phyloP scores from a whole-genome alignment of 2,113 vertebrate species.

The Eulemur rufifrons region DNA sequence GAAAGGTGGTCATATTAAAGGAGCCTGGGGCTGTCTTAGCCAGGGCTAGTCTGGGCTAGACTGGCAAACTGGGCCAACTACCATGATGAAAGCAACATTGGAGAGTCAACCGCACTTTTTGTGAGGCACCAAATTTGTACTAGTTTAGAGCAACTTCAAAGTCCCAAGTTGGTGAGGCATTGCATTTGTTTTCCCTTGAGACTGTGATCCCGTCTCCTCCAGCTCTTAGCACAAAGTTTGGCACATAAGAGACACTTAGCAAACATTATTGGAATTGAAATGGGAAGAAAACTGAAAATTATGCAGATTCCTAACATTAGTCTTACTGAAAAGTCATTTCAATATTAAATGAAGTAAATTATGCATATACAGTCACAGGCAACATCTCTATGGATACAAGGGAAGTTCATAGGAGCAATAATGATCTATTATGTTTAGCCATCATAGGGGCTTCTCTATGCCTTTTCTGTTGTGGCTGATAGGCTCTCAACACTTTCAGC shows the following conservation, averaged over 20 bases:
- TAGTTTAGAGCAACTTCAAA: background rate
- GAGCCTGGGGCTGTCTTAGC: background rate
- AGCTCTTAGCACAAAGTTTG: background rate
- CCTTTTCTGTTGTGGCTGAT: background rate
- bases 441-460: background rate
- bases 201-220: background rate
- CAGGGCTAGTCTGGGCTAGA: background rate
- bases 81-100: background rate
- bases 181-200: background rate
- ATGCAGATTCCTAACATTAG: background rate
- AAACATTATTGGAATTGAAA: background rate
- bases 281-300: constrained; percentile 23
- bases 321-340: background rate
- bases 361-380: background rate
- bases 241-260: background rate
- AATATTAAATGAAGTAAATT: background rate
- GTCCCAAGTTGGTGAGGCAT: background rate
- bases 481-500: background rate
- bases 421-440: background rate
- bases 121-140: background rate
- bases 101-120: background rate
- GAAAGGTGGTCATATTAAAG: background rate
- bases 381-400: background rate
- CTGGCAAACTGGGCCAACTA: background rate
- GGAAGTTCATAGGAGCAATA: background rate